Base-by-base conservation (phyloP, 2,113 vertebrate species). In the Pithys albifrons region DNA sequence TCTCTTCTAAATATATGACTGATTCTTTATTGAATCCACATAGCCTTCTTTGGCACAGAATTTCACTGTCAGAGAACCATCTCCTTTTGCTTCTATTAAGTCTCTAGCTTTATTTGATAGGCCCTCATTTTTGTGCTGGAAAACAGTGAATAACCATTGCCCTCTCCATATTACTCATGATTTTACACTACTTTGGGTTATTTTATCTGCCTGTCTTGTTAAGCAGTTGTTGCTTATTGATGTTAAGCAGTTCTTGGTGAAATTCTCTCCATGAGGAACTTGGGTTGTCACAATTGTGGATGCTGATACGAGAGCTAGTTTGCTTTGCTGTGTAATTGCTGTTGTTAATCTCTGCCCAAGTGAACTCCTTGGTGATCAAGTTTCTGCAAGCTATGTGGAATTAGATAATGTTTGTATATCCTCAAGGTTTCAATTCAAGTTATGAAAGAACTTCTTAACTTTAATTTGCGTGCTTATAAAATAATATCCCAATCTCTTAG, bases 1-100 rank as follows among this genome's bases (percentile, higher is more conserved):
- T 57, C 29, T 78, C 35, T 82, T 89, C 74, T 75, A 76, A 79
- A 28, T 69, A 79, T 28, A 61, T 65, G 24, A 62, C 71, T 69
- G 17, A 69, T 65, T 51, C 93, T 78, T 87, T 62, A 72, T 75
- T 86, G 45, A 90, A 85, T 79, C 33, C 78, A 70, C 22, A 45
- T 24, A 93, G 61, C n/a, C 8, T 77, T 69, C 27, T 64, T 88
- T 91, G 62, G 71, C 22, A 85, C 79, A 25, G 39, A 75, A 61
- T 73, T 93, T 90, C 31, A 48, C 9, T 74, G 55, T 43, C 54
- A 92, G 54, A 87, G 15, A 91, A n/a, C 3, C 12, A 65, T 13
- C 27, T 76, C 11, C 14, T 70, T 74, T 86, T 57, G 6, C 61
- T 93, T 57, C 49, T 75, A 66, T 67, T 54, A 87, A 77, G 84